A percentile compares a stretch with the other conserved stretches of the same genome.
Conservation (phyloP, 2,797 vertebrate genomes). For the Parauchenoglanis punctatus region DNA sequence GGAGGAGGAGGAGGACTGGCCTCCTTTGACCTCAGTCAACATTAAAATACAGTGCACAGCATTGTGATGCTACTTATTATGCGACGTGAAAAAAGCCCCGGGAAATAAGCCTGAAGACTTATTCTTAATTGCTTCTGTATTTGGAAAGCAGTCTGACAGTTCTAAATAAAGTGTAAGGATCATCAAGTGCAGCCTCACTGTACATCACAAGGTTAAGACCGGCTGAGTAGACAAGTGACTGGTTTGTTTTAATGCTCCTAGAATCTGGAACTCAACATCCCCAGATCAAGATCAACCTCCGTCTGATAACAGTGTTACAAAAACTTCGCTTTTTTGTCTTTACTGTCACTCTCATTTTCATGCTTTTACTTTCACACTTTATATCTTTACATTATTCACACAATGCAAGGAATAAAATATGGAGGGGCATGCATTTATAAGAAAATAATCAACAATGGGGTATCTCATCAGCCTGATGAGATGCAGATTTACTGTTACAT, state of each 20-base stretch:
- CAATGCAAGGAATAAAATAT: background rate
- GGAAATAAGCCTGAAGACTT: background rate
- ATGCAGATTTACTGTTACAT: background rate
- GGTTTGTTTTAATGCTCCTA: background rate
- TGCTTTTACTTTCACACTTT: background rate
- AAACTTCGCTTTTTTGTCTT: background rate
- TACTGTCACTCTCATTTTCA: background rate
- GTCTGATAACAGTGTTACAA: background rate
- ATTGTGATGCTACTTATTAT: background rate
- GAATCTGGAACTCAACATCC: background rate
- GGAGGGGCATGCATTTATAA: background rate
- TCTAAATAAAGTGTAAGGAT: background rate
- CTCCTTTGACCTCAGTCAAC: background rate
- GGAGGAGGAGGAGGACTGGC: background rate
- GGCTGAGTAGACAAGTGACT: background rate
- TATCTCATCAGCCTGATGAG: background rate
- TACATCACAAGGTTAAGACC: background rate
- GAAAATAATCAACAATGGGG: background rate
- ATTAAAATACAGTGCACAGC: background rate
- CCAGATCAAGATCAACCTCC: background rate
- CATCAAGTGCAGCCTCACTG: background rate
- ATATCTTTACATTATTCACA: background rate
- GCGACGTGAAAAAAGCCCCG: background rate
- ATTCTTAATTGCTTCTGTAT: constrained; percentile 10
- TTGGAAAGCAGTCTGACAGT: constrained; percentile 16